A percentile compares a stretch with the other conserved stretches of the same genome.
phyloP scores from a whole-genome alignment of 2,888 invertebrate species.

The Chydorus sphaericus region DNA sequence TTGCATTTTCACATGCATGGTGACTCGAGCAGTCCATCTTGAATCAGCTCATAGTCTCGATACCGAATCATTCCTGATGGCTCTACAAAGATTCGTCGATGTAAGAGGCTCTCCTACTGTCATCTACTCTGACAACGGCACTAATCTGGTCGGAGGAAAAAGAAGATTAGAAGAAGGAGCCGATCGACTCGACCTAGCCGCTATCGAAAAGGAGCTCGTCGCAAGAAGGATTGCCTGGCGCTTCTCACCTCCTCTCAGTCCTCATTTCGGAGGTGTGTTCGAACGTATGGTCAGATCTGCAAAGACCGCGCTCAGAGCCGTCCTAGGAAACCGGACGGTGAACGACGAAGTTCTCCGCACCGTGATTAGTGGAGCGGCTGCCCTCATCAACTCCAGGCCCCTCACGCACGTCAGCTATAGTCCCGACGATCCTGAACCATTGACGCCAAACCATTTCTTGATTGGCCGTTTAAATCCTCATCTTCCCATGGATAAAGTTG shows the following conservation, averaged over 20 bases:
- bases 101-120: conserved; percentile 14
- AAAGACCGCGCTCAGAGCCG: conserved; percentile 14
- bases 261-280: conserved; percentile 20
- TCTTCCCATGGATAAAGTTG: neutral
- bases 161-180: conserved; percentile 14
- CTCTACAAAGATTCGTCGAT: conserved; percentile 10
- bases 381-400: conserved; percentile 16
- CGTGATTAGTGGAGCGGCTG: conserved; percentile 15
- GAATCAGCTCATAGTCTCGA: conserved; percentile 9
- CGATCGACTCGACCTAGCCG: too few relatives aligned
- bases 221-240: conserved; percentile 16
- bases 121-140: conserved; percentile 14
- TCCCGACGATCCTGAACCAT: conserved; percentile 13
- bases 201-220: neutral
- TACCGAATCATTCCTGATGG: conserved; percentile 10
- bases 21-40: conserved; percentile 13
- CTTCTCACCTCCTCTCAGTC: conserved; percentile 18
- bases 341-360: conserved; percentile 17
- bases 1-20: conserved; percentile 13
- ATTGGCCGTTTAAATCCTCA: conserved; percentile 1
- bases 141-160: conserved; percentile 4
- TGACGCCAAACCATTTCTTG: conserved; percentile 17
- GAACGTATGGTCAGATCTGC: conserved; percentile 19
- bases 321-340: conserved; percentile 13
- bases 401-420: conserved; percentile 15